phyloP scores from a whole-genome alignment of 2,113 vertebrate species.

The Lichenostomus cassidix region DNA sequence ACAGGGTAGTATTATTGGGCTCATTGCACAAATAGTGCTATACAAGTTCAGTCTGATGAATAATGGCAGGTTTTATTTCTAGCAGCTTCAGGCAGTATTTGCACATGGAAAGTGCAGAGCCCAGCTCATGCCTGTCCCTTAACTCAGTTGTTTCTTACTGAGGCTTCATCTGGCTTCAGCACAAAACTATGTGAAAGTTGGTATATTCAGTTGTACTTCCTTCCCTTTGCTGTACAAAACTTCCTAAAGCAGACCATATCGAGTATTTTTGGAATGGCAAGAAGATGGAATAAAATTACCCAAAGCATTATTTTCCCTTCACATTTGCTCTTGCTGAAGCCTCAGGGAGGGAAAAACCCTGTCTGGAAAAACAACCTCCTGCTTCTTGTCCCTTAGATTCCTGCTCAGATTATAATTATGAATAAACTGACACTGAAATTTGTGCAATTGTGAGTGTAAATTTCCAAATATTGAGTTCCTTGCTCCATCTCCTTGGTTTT shows the following conservation, averaged over 20 bases:
- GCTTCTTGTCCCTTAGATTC: neutral
- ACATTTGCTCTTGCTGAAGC: neutral
- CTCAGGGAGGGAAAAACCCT: neutral
- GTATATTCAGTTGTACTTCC: neutral
- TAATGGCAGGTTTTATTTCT: neutral
- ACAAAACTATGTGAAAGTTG: neutral
- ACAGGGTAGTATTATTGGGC: neutral
- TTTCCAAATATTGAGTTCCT: neutral
- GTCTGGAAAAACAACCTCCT: neutral
- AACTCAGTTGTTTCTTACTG: neutral
- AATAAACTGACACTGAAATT: neutral
- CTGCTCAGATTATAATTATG: neutral
- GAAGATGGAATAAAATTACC: neutral
- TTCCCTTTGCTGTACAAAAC: neutral
- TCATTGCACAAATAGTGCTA: neutral
- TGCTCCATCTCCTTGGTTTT: neutral
- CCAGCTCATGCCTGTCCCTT: neutral
- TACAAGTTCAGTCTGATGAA: neutral
- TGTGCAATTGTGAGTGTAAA: neutral
- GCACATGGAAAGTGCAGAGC: neutral
- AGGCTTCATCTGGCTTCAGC: neutral
- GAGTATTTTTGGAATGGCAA: neutral
- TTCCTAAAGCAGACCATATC: neutral
- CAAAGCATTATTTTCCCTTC: neutral
- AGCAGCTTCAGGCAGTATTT: neutral